A percentile compares a stretch with the other conserved stretches of the same genome.
These are phyloP conservation scores for Parazoanthus atlanticus DNA, from an alignment of 92 coral and sea anemone species.

Conservation along the genomic window DNA sequence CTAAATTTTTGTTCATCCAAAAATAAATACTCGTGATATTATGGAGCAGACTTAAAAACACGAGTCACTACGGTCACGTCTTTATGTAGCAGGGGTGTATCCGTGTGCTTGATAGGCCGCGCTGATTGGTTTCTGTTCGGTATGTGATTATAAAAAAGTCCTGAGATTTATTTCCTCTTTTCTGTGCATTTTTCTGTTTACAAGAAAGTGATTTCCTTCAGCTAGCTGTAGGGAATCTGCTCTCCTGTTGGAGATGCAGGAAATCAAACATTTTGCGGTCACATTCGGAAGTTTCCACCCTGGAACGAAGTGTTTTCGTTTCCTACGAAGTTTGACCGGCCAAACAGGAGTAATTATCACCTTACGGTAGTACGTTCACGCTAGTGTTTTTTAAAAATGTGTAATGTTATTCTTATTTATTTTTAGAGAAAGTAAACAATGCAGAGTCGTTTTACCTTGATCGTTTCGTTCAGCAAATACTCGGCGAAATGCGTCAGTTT, in stretches of 20 bases:
- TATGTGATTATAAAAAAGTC: background rate
- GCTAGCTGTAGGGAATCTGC: background rate
- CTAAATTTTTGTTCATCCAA: background rate
- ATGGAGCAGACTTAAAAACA: background rate
- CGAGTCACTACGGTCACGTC: background rate
- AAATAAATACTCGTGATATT: background rate
- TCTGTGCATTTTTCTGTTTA: background rate
- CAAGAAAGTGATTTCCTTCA: background rate
- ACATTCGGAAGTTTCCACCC: slow-evolving; percentile 6
- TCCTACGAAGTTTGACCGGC: background rate
- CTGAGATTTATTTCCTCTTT: background rate
- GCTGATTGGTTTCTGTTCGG: background rate
- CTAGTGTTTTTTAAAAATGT: background rate
- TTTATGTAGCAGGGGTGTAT: background rate
- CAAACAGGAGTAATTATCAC: background rate
- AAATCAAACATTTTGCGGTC: background rate
- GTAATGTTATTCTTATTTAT: background rate
- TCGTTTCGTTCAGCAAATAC: no score
- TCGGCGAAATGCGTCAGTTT: no score
- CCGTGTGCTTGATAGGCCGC: background rate
- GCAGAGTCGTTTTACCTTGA: no score
- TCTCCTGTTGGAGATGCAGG: background rate
- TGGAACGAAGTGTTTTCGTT: background rate
- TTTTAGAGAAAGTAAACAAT: no score
- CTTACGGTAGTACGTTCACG: background rate